Evolutionary conservation across 2,888 invertebrate species (phyloP), one percentile per base, ranked within the genome.

Genomic region (Ormyrus rosae): DNA sequence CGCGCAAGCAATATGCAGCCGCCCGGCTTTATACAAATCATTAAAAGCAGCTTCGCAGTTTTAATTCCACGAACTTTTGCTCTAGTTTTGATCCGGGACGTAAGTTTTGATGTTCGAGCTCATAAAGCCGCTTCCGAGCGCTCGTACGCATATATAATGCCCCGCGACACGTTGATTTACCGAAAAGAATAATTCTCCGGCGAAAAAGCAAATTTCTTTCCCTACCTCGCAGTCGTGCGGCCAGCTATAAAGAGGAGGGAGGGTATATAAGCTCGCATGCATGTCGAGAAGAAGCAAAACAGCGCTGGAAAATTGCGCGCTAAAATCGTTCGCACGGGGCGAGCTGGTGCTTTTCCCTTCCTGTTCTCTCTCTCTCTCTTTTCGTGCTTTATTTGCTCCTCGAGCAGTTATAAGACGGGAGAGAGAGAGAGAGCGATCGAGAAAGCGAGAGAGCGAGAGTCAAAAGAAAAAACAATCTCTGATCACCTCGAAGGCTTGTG

Each of bases 91-190:
- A 34, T 6, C 13, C 34, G 0, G 13, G 45, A 6, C 63, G 45
- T 61, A 53, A 48, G 60, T 63, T 68, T 68, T 61, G 68, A 72
- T 48, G 55, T 73, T 69, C 56, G 56, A 60, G 48, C 19, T 10
- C 34, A 63, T 64, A 77, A 51, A 67, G 13, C 50, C 58, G 50
- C 8, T 64, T 65, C 50, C n/a, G 3, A 19, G 48, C n/a, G 11
- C 48, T 9, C 68, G 11, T 55, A 19, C 50, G 69, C 45, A 13
- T 58, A 50, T 51, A 69, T 64, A 73, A 68, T 45, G 58, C 63
- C 63, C 34, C 48, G 75, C 55, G 75, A 72, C 78, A 78, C 50
- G 67, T 75, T 72, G 81, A 81, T 78, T 78, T 71, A 78, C 71
- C 68, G 75, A 67, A 78, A 72, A 53, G 51, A 78, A 78, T 75